Conservation (phyloP, 2,797 vertebrate species). For the Halcyon badia region DNA sequence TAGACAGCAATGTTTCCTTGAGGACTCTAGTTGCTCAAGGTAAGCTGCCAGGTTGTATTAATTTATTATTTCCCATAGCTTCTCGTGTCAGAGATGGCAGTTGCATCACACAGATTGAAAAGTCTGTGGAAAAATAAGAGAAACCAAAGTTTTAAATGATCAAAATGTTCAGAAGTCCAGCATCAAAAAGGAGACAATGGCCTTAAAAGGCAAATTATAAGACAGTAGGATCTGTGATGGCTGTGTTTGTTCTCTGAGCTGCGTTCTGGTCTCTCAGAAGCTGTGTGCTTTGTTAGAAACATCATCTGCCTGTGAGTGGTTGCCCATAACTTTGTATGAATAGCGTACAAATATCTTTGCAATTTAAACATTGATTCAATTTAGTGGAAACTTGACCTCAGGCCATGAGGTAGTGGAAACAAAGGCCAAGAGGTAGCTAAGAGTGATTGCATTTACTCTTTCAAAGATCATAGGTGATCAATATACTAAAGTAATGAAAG, state of each 20-base stretch:
- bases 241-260: not conserved
- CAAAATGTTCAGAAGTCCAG: not conserved
- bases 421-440: not conserved
- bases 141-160: not conserved
- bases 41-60: conserved; percentile 12
- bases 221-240: not conserved
- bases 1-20: not conserved
- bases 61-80: not conserved
- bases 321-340: not conserved
- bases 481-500: not conserved
- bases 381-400: not conserved
- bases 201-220: not conserved
- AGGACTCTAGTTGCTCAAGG: not conserved
- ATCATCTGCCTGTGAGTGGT: not conserved
- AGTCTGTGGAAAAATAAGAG: not conserved
- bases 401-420: no score
- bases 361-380: not conserved
- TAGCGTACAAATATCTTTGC: not conserved
- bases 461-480: not conserved
- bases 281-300: not conserved
- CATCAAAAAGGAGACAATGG: not conserved
- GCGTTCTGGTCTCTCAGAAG: not conserved
- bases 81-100: not conserved
- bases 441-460: not conserved
- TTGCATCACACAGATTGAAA: not conserved